Evolutionary conservation across 2,797 vertebrate species (phyloP).

Genomic region (Falco columbarius): DNA sequence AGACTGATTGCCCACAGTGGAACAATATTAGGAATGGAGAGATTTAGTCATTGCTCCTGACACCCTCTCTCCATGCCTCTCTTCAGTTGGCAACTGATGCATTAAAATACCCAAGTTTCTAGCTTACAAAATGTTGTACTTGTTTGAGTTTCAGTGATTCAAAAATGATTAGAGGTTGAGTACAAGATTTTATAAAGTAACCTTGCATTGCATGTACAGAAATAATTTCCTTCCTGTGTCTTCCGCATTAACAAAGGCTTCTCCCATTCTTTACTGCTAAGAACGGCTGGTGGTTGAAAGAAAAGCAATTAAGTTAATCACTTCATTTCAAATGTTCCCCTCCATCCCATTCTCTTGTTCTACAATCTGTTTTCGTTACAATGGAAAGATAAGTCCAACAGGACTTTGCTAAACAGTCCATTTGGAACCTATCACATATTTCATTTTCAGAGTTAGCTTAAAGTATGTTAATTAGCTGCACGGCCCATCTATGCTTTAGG

Average conservation of each 20-base stretch:
- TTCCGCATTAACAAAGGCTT: neutral
- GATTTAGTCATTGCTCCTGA: neutral
- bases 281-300: neutral
- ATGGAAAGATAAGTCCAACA: neutral
- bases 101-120: neutral
- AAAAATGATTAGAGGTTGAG: neutral
- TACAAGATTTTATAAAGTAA: neutral
- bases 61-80: neutral
- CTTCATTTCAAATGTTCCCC: neutral
- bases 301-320: slow-evolving; percentile 23
- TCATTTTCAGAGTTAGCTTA: neutral
- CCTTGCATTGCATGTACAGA: neutral
- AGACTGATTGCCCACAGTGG: neutral
- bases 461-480: neutral
- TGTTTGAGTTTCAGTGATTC: neutral
- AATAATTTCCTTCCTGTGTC: neutral
- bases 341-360: neutral
- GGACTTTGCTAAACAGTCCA: neutral
- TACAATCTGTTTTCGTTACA: neutral
- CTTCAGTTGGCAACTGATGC: neutral
- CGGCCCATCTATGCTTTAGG: neutral
- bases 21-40: neutral
- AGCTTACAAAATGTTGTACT: neutral
- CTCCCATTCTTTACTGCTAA: neutral
- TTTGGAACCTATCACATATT: neutral